Percentiles rank a stretch among this genome's conserved stretches.
Evolutionary conservation across 2,113 vertebrate species (phyloP).

Genomic region (Pungitius pungitius): DNA sequence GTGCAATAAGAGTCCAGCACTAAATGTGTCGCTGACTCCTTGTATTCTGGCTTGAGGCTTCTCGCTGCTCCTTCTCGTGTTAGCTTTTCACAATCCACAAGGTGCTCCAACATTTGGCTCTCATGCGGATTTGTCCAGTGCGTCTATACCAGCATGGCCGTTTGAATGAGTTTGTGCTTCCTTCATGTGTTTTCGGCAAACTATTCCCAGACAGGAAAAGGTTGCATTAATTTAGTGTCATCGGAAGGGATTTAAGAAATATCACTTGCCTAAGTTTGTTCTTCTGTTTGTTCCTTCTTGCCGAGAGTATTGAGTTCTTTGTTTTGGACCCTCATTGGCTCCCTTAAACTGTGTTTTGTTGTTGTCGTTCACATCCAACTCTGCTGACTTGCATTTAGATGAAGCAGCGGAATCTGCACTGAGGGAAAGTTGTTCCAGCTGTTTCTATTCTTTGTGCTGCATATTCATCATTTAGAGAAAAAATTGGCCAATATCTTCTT

Average conservation of each 20-base stretch:
- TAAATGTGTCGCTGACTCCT: slow-evolving; percentile 11
- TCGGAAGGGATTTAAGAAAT: slow-evolving; percentile 71
- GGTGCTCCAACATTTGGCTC: slow-evolving; percentile 70
- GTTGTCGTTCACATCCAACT: not conserved
- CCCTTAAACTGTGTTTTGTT: slow-evolving; percentile 11
- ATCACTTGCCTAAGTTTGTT: slow-evolving; percentile 49
- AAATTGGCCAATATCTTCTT: not conserved
- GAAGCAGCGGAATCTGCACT: not conserved
- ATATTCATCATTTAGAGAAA: not conserved
- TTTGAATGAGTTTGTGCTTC: slow-evolving; percentile 75
- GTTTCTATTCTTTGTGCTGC: slow-evolving; percentile 1
- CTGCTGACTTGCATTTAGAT: not conserved
- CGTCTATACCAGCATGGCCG: slow-evolving; percentile 45
- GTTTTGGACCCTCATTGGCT: slow-evolving; percentile 18
- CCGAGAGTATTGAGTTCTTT: not conserved
- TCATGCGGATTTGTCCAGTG: slow-evolving; percentile 48
- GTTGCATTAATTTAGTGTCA: slow-evolving; percentile 67
- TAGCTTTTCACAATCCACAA: slow-evolving; percentile 78
- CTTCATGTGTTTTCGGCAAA: slow-evolving; percentile 51
- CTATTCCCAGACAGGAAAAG: slow-evolving; percentile 65
- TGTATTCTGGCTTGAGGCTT: slow-evolving; percentile 28
- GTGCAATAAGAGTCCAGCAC: not conserved
- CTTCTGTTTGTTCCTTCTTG: slow-evolving; percentile 27
- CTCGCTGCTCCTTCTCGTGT: slow-evolving; percentile 28
- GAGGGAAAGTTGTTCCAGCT: not conserved